Evolutionary conservation across 2,888 invertebrate genomes (phyloP), one percentile per base, ranked within the genome.

Genomic region (Hydroisotoma schaefferi): DNA sequence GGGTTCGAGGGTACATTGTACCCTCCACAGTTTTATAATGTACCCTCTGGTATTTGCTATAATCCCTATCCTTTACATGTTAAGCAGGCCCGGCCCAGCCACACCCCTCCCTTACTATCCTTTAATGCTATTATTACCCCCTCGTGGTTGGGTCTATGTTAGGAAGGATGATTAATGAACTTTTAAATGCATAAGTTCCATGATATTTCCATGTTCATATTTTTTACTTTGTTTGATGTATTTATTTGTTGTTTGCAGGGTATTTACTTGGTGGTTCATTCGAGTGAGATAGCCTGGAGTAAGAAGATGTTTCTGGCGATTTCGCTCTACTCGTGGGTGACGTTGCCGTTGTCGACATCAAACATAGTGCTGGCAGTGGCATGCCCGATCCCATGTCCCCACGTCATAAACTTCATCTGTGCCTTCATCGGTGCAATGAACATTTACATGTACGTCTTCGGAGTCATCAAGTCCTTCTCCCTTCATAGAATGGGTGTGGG

Each of bases 381-480:
- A 33, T 93, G 87, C 77, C 95, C 95, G 29, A 94, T 88, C 77
- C 91, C 85, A 1, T 92, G 90, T 79, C 88, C 88, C 62, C 84
- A 87, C 60, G 69, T 86, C 47, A 84, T 95, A 75, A 93, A 95
- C 76, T 85, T 93, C 73, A 75, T 90, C 27, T 91, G 92, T 78
- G 89, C 90, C 57, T 94, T 94, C 76, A 88, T 92, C 73, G 94
- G 89, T 66, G 94, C 91, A 63, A 89, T 94, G 59, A 94, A 90
- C 77, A 88, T 94, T 75, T 97, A 97, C 78, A 95, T 97, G 94
- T 97, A 95, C 77, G 85, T 95, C 65, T 97, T 94, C 78, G 97
- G 97, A 66, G 94, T 94, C n/a, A 84, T 94, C 55, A 95, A 94
- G 77, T 94, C 94, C 57, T 95, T 97, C 76, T 90, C 92, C 23